Evolutionary conservation across 2,888 invertebrate genomes (phyloP).

Genomic region (Torymus tubicola): DNA sequence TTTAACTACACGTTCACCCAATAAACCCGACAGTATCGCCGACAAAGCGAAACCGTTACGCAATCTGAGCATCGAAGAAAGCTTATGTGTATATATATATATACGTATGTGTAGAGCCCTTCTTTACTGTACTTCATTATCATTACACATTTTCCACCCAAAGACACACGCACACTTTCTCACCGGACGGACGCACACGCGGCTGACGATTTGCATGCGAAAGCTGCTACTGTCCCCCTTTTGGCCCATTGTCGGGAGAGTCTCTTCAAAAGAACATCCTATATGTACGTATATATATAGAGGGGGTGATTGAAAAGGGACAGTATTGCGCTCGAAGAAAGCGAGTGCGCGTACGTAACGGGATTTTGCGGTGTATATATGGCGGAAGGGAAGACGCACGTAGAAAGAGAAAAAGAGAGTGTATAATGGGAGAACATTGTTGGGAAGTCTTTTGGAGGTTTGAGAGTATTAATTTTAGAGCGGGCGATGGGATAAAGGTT

Average conservation of each 20-base stretch:
- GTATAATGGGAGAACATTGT: too few relatives aligned
- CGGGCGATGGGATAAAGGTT: too few relatives aligned
- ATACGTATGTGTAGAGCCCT: too few relatives aligned
- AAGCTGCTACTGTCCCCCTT: constrained; percentile 12
- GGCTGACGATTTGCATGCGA: constrained; percentile 36
- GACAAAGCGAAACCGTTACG: constrained; percentile 35
- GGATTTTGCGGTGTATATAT: neutral
- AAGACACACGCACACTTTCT: constrained; percentile 54
- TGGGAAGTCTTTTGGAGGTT: too few relatives aligned
- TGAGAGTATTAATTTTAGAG: too few relatives aligned
- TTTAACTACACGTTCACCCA: too few relatives aligned
- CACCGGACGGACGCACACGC: constrained; percentile 7
- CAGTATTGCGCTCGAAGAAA: neutral
- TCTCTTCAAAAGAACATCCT: constrained; percentile 12
- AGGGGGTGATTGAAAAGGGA: constrained; percentile 43
- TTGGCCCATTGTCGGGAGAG: constrained; percentile 3
- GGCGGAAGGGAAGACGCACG: too few relatives aligned
- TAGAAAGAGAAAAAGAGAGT: too few relatives aligned
- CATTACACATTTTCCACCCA: constrained; percentile 38
- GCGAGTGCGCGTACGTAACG: neutral
- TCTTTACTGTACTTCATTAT: neutral
- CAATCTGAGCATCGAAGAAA: constrained; percentile 20
- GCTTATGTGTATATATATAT: constrained; percentile 1
- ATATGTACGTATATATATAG: too few relatives aligned
- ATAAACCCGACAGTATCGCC: neutral